Conservation (phyloP, 2,113 vertebrate species). For the Halcyon malimbica region DNA sequence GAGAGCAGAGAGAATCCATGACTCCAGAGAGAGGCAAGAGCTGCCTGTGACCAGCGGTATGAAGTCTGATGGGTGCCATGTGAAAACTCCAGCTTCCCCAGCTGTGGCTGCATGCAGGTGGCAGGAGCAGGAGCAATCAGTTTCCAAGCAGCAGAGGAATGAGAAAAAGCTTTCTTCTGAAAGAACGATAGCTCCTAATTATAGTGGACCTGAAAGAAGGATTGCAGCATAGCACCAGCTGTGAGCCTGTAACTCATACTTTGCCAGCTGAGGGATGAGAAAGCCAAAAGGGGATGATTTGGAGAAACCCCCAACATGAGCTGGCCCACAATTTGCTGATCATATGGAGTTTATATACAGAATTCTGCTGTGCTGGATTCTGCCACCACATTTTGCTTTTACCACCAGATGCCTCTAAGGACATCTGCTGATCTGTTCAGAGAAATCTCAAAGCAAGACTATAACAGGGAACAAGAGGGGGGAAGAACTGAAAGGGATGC, state of each 20-base stretch:
- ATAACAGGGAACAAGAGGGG: not conserved
- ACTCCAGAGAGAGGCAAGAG: not conserved
- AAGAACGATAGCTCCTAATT: conserved; percentile 19
- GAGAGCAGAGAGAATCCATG: not conserved
- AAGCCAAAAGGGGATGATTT: conserved; percentile 42
- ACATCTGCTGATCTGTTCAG: conserved; percentile 41
- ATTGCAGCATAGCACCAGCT: conserved; percentile 29
- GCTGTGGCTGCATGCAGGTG: not conserved
- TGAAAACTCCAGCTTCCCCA: not conserved
- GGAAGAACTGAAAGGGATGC: not conserved
- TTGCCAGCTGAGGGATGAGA: conserved; percentile 27
- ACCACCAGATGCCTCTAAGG: conserved; percentile 58
- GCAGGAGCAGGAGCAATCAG: not conserved
- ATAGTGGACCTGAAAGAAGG: conserved; percentile 35
- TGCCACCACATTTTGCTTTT: conserved; percentile 32
- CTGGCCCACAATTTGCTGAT: conserved; percentile 37
- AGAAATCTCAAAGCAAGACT: conserved; percentile 11
- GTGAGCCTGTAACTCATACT: not conserved
- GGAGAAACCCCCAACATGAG: conserved; percentile 42
- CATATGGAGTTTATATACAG: conserved; percentile 22
- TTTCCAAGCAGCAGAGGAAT: not conserved
- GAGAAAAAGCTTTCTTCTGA: not conserved
- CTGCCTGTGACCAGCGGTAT: not conserved
- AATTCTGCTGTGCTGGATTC: conserved; percentile 43
- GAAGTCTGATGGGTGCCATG: accelerated